Conservation (phyloP, 2,888 invertebrate genomes). For the Amphipoea oculea region DNA sequence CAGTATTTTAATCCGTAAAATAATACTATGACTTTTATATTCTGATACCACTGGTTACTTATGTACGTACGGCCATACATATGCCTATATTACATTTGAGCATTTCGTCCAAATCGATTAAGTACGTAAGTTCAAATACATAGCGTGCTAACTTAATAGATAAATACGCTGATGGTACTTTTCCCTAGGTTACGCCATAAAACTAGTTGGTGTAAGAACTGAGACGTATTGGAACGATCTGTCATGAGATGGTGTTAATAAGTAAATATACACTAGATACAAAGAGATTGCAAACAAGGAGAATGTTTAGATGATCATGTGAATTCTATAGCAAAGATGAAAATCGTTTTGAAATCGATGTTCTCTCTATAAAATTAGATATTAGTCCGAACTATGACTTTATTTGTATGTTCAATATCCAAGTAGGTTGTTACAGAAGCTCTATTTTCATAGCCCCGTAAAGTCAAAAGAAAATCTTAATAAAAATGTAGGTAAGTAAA, state of each 20-base stretch:
- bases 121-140: conserved; percentile 35
- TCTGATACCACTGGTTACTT: conserved; percentile 4
- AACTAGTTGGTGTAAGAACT: conserved; percentile 1
- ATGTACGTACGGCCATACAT: neutral
- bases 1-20: conserved; percentile 43
- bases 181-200: conserved; percentile 24
- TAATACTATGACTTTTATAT: conserved; percentile 10
- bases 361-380: conserved; percentile 5
- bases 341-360: neutral
- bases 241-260: conserved; percentile 9
- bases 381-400: conserved; percentile 5
- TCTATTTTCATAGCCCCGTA: conserved; percentile 2
- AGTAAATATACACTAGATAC: conserved; percentile 8
- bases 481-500: conserved; percentile 5
- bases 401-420: neutral
- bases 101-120: conserved; percentile 4
- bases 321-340: neutral
- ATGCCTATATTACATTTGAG: conserved; percentile 20
- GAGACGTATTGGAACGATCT: conserved; percentile 9
- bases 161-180: conserved; percentile 29
- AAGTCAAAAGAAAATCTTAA: neutral
- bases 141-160: conserved; percentile 23
- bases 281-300: conserved; percentile 13
- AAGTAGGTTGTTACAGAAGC: conserved; percentile 16
- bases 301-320: conserved; percentile 8